A percentile compares a stretch with the other conserved stretches of the same genome.
Evolutionary conservation across 2,113 vertebrate species (phyloP).

Genomic region (Pontoporia blainvillei): DNA sequence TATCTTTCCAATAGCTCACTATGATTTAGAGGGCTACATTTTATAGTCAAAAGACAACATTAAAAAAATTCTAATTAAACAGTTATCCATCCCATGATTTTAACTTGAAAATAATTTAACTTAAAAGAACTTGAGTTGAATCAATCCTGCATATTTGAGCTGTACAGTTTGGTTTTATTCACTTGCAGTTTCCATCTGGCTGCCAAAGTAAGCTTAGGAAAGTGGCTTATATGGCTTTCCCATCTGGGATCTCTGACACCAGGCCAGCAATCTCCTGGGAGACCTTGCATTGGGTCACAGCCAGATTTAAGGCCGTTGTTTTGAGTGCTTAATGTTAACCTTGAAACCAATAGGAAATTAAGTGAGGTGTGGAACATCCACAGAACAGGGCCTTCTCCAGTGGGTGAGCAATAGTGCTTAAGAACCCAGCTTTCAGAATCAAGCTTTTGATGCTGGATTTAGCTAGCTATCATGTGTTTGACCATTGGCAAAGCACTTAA

Average conservation of each 20-base stretch:
- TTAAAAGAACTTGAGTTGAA: neutral
- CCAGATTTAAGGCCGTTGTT: slow-evolving; percentile 15
- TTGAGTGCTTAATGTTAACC: slow-evolving; percentile 6
- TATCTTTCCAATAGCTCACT: neutral
- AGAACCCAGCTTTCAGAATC: neutral
- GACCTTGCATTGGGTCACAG: neutral
- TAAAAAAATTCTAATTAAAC: neutral
- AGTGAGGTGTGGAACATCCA: neutral
- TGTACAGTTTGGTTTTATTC: slow-evolving; percentile 51
- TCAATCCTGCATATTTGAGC: neutral
- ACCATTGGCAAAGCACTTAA: neutral
- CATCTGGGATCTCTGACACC: slow-evolving; percentile 47
- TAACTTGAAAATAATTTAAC: slow-evolving; percentile 4
- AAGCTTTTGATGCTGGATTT: neutral
- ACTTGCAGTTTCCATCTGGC: slow-evolving; percentile 63
- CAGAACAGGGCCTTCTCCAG: neutral
- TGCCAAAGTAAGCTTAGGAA: slow-evolving; percentile 44
- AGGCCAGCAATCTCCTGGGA: slow-evolving; percentile 49
- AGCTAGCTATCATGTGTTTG: neutral
- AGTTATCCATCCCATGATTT: neutral
- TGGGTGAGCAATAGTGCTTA: neutral
- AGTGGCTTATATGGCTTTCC: neutral
- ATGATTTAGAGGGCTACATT: neutral
- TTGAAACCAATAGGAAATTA: neutral
- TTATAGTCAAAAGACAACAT: neutral